These are phyloP conservation scores for Barbus barbus DNA, from an alignment of 2,113 vertebrate genomes.

Conservation along the genomic window DNA sequence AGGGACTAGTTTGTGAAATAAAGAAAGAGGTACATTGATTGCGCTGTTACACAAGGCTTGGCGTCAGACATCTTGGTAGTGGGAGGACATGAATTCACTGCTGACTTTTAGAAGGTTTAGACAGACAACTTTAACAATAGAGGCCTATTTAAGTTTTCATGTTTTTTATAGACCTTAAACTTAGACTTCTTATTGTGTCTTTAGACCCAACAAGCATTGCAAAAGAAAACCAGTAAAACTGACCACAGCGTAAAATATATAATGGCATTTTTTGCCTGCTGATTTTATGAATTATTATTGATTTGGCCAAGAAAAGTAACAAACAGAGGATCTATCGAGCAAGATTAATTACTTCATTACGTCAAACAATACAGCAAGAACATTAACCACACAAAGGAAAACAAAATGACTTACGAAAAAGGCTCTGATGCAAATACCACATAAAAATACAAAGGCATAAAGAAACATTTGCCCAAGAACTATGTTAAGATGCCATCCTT, in stretches of 20 bases:
- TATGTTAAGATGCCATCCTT: neutral
- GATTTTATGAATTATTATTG: neutral
- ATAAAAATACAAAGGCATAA: neutral
- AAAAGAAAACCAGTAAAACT: neutral
- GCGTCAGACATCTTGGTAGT: neutral
- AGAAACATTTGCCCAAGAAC: neutral
- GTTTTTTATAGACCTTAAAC: slow-evolving; percentile 28
- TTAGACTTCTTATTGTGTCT: slow-evolving; percentile 8
- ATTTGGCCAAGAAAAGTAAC: slow-evolving; percentile 1
- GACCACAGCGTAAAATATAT: neutral
- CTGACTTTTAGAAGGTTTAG: slow-evolving; percentile 8
- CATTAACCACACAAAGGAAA: slow-evolving; percentile 10
- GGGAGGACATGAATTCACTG: neutral
- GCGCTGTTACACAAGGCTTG: neutral
- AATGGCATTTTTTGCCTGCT: neutral
- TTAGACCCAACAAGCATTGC: neutral
- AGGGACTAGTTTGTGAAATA: neutral
- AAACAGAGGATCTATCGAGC: neutral
- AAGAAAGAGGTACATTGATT: slow-evolving; percentile 12
- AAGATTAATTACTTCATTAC: slow-evolving; percentile 28
- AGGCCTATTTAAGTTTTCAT: too few species aligned
- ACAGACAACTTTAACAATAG: slow-evolving; percentile 1
- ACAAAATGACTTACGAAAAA: neutral
- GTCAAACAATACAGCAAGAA: neutral
- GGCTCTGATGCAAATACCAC: neutral